Conservation (phyloP, 2,113 vertebrate genomes). For the Corythoichthys haematopterus region DNA sequence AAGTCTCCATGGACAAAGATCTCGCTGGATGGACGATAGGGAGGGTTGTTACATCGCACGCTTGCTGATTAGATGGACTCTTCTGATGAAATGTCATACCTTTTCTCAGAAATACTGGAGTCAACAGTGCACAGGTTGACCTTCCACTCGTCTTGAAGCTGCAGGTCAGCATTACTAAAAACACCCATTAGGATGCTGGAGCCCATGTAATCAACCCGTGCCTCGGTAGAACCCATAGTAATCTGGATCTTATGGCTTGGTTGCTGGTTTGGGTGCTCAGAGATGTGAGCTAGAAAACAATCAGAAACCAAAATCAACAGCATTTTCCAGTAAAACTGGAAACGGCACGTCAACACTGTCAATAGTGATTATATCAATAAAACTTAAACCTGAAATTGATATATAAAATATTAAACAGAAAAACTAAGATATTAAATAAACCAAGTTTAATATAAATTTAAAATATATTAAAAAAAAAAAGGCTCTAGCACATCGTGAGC, state of each 20-base stretch:
- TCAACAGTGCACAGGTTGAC: constrained; percentile 88
- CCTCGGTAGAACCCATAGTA: constrained; percentile 98
- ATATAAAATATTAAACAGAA: no score
- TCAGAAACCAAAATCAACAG: neutral
- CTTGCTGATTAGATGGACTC: neutral
- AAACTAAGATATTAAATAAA: no score
- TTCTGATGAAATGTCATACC: constrained; percentile 63
- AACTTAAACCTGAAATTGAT: no score
- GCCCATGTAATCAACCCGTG: constrained; percentile 97
- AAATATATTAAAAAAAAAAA: no score
- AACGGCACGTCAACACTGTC: no score
- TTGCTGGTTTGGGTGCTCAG: constrained; percentile 95
- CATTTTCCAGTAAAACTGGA: neutral
- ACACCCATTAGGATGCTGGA: constrained; percentile 98
- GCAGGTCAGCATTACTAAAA: constrained; percentile 96
- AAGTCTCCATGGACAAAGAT: constrained; percentile 97
- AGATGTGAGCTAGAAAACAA: constrained; percentile 86
- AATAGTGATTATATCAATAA: no score
- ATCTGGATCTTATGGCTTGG: constrained; percentile 97
- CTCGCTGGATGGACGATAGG: constrained; percentile 69
- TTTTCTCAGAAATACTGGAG: constrained; percentile 90
- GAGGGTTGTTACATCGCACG: neutral
- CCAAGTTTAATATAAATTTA: no score
- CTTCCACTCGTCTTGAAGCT: constrained; percentile 98
- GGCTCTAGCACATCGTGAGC: no score